Evolutionary conservation across 2,888 invertebrate species (phyloP).

Genomic region (Slavum lentiscoides): DNA sequence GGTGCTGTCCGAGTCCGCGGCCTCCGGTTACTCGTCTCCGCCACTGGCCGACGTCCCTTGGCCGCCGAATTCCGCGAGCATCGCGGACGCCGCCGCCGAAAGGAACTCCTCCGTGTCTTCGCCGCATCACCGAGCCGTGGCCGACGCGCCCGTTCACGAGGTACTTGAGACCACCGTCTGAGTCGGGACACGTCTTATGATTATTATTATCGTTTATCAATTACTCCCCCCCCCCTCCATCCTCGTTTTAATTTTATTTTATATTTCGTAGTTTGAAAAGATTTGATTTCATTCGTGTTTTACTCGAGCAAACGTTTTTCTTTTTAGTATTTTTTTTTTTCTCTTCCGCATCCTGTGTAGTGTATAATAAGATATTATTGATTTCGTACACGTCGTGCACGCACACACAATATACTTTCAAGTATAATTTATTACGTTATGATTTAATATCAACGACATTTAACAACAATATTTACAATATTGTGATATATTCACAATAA

Average conservation of each 20-base stretch:
- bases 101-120: constrained; percentile 43
- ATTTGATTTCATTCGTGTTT: background rate
- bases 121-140: constrained; percentile 24
- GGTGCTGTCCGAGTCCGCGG: constrained; percentile 63
- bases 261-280: constrained; percentile 42
- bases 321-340: constrained; percentile 21
- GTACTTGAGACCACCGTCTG: constrained; percentile 74
- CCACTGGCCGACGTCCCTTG: constrained; percentile 43
- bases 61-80: constrained; percentile 34
- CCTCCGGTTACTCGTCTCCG: constrained; percentile 54
- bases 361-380: background rate
- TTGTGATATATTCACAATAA: too few species aligned
- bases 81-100: background rate
- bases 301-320: background rate
- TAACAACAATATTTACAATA: too few species aligned
- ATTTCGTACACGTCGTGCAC: background rate
- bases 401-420: too few species aligned
- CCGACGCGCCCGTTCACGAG: constrained; percentile 60
- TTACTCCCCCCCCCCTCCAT: background rate
- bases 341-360: constrained; percentile 48
- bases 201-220: background rate
- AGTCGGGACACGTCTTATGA: constrained; percentile 53
- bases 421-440: too few species aligned
- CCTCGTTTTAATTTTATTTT: constrained; percentile 13
- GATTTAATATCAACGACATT: too few species aligned